Base-by-base conservation (phyloP, 2,888 invertebrate species). In the Alitta virens region DNA sequence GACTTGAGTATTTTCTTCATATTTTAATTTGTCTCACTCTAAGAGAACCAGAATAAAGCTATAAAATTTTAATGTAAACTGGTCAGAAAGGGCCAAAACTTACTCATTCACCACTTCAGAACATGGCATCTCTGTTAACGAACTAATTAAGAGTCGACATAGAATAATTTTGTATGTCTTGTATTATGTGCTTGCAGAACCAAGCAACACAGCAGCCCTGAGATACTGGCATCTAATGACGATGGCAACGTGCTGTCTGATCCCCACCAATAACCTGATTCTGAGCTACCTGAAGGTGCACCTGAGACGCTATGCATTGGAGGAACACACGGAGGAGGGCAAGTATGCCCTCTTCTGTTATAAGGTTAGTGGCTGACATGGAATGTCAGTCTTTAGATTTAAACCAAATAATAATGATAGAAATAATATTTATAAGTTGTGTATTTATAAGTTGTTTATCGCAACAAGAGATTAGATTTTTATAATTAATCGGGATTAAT, bases 321-420 rank as follows among this genome's bases (percentile, higher is more conserved):
- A 92, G 82, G 91, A 90, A 72, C 88, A 91, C 0, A 92, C 92
- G 0, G 94, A 95, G 81, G 95, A 96, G 83, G 95, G 94, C 50
- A 92, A 93, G 84, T 96, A 91, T 82, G 94, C 96, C 0, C 84
- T 94, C 68, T 91, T 95, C 78, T 93, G 94, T 14, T 92, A 95
- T 57, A 79, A 79, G 75, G 80, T 79, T 52, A n/a, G n/a, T 54
- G 68, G 23, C 18, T 9, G 38, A 18, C 12, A 5, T 16, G 23
- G 7, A 9, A 5, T 16, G 18, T 21, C 49, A 18, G 42, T 40
- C 16, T 16, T 40, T 16, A 40, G 16, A 40, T 12, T 16, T 14
- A 14, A 16, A 16, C 42, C 42, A 40, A 14, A 14, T 16, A 40
- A 40, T 40, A 40, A 12, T 16, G 42, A n/a, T n/a, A n/a, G n/a